These are phyloP conservation scores for Tinea pellionella DNA, from an alignment of 2,888 invertebrate species.

Conservation along the genomic window DNA sequence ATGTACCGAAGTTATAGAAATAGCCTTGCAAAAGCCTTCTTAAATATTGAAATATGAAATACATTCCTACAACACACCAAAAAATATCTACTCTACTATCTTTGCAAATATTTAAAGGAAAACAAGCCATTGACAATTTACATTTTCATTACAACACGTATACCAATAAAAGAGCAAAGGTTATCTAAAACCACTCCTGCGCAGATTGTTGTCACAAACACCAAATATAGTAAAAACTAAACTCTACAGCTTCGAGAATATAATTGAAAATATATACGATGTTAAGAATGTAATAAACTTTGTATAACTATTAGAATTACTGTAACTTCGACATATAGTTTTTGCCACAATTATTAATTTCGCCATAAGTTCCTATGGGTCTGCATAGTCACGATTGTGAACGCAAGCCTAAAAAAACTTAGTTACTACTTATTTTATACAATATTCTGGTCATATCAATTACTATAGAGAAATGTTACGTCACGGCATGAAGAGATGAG, in stretches of 20 bases:
- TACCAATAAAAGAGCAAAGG: not conserved
- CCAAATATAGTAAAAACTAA: not conserved
- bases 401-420: no score
- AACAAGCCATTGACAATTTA: not conserved
- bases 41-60: no score
- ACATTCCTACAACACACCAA: no score
- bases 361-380: not conserved
- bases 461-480: no score
- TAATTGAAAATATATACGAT: not conserved
- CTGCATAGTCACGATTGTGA: no score
- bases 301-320: not conserved
- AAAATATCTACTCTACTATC: no score
- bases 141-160: not conserved
- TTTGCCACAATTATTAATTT: not conserved
- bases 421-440: no score
- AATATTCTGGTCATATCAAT: no score
- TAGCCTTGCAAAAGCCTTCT: no score
- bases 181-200: not conserved
- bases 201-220: not conserved
- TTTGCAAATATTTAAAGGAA: no score
- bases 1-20: no score
- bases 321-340: not conserved
- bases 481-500: no score
- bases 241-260: not conserved
- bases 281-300: not conserved